These are phyloP conservation scores for Pampusana beccarii DNA, from an alignment of 2,113 vertebrate genomes.

Conservation along the genomic window DNA sequence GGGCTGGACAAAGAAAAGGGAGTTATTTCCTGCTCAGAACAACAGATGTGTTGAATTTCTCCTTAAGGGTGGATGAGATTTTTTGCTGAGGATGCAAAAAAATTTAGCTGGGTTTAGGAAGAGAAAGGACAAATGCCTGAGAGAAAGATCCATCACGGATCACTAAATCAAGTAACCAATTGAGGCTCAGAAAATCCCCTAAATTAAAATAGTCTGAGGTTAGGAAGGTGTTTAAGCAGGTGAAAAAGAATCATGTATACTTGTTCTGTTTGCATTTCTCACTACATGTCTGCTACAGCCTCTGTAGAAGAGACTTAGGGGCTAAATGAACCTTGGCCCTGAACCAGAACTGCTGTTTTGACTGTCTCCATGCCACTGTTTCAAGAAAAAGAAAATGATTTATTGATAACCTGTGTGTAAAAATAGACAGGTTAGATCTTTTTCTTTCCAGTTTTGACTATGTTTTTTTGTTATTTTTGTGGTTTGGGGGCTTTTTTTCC, in stretches of 20 bases:
- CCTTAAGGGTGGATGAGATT: background rate
- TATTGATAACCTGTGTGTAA: background rate
- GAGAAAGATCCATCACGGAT: background rate
- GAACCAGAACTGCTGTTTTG: background rate
- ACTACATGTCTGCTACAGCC: background rate
- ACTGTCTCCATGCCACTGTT: background rate
- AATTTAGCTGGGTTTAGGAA: background rate
- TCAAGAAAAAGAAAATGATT: background rate
- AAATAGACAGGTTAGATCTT: background rate
- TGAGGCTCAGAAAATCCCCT: background rate
- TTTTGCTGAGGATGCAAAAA: background rate
- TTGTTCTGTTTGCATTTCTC: background rate
- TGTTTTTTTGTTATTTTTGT: background rate
- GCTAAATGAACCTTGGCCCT: background rate
- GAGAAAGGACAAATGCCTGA: background rate
- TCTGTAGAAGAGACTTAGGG: background rate
- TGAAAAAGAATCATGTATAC: background rate
- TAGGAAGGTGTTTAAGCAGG: background rate
- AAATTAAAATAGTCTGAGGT: background rate
- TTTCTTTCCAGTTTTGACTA: background rate
- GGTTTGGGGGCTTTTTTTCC: background rate
- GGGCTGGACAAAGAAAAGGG: background rate
- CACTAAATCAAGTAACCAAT: background rate
- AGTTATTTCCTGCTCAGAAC: background rate
- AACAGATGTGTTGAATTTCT: background rate